A percentile compares a stretch with the other conserved stretches of the same genome.
Evolutionary conservation across 2,113 vertebrate genomes (phyloP).

Genomic region (Cryptomyrus ogoouensis): DNA sequence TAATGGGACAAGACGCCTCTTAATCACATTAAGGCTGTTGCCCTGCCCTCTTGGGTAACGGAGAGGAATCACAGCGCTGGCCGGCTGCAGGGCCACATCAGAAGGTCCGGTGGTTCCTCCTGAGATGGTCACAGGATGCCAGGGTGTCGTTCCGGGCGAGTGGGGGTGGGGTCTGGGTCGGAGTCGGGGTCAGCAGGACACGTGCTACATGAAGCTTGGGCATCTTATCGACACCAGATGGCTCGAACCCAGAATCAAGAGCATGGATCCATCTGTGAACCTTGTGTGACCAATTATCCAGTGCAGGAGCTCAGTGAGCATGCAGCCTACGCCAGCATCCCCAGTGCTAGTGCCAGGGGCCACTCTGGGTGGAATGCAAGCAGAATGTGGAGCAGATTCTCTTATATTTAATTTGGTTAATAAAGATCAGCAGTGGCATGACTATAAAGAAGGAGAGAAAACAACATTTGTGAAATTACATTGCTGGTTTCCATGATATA

Average conservation of each 20-base stretch:
- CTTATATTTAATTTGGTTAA: not conserved
- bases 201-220: not conserved
- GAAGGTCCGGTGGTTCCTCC: not conserved
- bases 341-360: not conserved
- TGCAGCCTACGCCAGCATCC: not conserved
- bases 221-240: not conserved
- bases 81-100: not conserved
- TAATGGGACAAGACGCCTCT: not conserved
- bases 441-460: not conserved
- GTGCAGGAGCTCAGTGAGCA: not conserved
- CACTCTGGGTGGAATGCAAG: not conserved
- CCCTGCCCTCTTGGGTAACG: not conserved
- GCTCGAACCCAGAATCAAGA: not conserved
- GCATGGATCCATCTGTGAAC: not conserved
- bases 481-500: not conserved
- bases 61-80: not conserved
- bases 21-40: not conserved
- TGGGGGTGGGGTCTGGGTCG: too few relatives aligned
- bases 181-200: not conserved
- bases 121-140: not conserved
- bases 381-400: not conserved
- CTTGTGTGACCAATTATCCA: not conserved
- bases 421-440: not conserved
- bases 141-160: not conserved
- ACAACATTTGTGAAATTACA: slow-evolving; percentile 6